Evolutionary conservation across 1,140 invertebrate species (phyloP), one percentile per base, ranked within the genome.

Genomic region (Propsilocerus akamusi): DNA sequence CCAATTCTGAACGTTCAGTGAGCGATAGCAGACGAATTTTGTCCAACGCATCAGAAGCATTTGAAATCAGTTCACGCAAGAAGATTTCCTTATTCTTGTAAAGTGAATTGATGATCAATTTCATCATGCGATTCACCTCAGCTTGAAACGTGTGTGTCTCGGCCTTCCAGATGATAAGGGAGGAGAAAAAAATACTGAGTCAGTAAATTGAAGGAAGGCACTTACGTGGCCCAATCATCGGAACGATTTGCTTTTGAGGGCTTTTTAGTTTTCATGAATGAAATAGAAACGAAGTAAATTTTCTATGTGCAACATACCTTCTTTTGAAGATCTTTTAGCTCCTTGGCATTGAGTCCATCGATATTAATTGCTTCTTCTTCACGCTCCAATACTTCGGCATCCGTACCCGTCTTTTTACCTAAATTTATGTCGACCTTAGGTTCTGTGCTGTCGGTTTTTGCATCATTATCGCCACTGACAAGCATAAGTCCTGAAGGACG

Each of bases 61-160:
- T 98, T 0, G 94, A 97, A 56, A 98, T 97, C 60, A 98, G 71
- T 69, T 99, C 95, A 59, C 95, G 75, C 22, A 99, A 71, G 76
- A 95, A 98, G 56, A 99, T 98, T 78, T 99, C 95, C 69, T 99
- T 98, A 66, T 98, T 98, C 55, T 90, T 80, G 66, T 98, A 98
- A 0, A 98, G 71, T 0, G 94, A 98, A 70, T 98, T 98, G 60
- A 98, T 98, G 63, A 98, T 98, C 17, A 98, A 75, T 70, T 98
- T 98, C 95, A 98, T 98, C 92, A 98, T 97, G 25, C 95, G 84
- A 71, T 96, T 95, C 8, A 97, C 93, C 70, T 97, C 92, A 1
- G 92, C 90, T 68, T 95, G 91, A 72, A 97, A 99, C 22, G 78
- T 77, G 66, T 85, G 90, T 65, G 94, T 97, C 60, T 97, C 89